These are phyloP conservation scores for Spongilla lacustris DNA, from an alignment of 37 sponge, comb jelly and placozoan genomes.

Conservation along the genomic window DNA sequence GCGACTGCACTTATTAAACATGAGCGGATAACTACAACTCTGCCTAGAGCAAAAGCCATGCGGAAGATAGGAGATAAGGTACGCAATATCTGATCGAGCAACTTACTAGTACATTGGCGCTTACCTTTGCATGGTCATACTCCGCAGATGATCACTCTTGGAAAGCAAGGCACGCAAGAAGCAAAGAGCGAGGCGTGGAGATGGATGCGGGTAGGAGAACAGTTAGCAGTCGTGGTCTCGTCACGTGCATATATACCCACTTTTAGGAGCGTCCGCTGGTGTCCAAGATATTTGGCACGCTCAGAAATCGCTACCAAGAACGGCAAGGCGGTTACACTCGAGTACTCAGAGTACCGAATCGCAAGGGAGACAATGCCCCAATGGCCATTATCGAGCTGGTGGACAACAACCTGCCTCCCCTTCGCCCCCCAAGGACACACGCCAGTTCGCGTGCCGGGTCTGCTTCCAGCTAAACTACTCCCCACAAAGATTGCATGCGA, in stretches of 20 bases:
- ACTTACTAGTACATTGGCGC: neutral
- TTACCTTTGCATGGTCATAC: neutral
- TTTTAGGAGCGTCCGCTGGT: slow-evolving; percentile 59
- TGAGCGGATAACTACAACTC: slow-evolving; percentile 85
- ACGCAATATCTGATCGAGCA: neutral
- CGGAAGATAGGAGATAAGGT: slow-evolving; percentile 76
- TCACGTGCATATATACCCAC: neutral
- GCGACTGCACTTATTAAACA: slow-evolving; percentile 80
- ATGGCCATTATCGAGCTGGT: slow-evolving; percentile 88
- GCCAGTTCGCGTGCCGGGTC: neutral
- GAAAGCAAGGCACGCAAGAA: slow-evolving; percentile 28
- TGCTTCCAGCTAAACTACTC: neutral
- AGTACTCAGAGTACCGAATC: slow-evolving; percentile 69
- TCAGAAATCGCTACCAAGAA: slow-evolving; percentile 51
- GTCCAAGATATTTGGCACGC: slow-evolving; percentile 59
- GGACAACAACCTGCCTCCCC: slow-evolving; percentile 44
- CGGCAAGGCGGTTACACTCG: slow-evolving; percentile 86
- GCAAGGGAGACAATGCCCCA: slow-evolving; percentile 82
- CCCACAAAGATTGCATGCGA: neutral
- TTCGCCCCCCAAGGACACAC: neutral
- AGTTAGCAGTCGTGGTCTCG: neutral
- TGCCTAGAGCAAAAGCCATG: slow-evolving; percentile 83
- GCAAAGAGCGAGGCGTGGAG: slow-evolving; percentile 19
- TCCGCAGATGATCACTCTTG: slow-evolving; percentile 58
- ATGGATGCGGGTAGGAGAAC: slow-evolving; percentile 50